Evolutionary conservation across 2,113 vertebrate species (phyloP), one percentile per base, ranked within the genome.

Genomic region (Oreochromis spilurus): DNA sequence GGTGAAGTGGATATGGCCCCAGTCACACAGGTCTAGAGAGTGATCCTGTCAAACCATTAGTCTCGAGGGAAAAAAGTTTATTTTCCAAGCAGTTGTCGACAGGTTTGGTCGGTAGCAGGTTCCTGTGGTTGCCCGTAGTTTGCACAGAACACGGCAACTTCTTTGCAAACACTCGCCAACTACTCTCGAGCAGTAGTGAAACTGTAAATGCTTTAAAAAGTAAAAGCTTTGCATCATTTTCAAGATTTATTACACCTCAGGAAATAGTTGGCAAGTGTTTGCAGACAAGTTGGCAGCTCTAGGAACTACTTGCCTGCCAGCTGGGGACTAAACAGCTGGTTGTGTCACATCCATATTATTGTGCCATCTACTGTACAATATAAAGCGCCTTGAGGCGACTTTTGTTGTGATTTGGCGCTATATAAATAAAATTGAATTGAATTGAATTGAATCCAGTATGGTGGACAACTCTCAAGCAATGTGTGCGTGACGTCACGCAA

Each of bases 401-500:
- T n/a, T n/a, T n/a, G n/a, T n/a, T n/a, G n/a, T n/a, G n/a, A n/a
- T n/a, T n/a, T n/a, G n/a, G n/a, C n/a, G n/a, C n/a, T n/a, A n/a
- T n/a, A n/a, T n/a, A n/a, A n/a, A n/a, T n/a, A n/a, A n/a, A n/a
- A n/a, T n/a, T n/a, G n/a, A n/a, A n/a, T n/a, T n/a, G n/a, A n/a
- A n/a, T n/a, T n/a, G n/a, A n/a, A n/a, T n/a, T n/a, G n/a, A n/a
- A 26, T 17, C 70, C 9, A 75, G 26, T 50, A 0, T 29, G 9
- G 70, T 11, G 24, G 43, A 7, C 43, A 31, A 29, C 43, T 50
- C 43, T 75, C 43, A 48, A 75, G 24, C 40, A 48, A 75, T 48
- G 40, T 19, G 24, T 29, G 24, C 1, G 4, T 50, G 14, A 48
- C 1, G 0, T 5, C 24, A 29, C 6, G 14, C 4, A 29, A 29